These are phyloP conservation scores for Ochotona princeps DNA, from an alignment of 2,113 vertebrate species.

Conservation along the genomic window DNA sequence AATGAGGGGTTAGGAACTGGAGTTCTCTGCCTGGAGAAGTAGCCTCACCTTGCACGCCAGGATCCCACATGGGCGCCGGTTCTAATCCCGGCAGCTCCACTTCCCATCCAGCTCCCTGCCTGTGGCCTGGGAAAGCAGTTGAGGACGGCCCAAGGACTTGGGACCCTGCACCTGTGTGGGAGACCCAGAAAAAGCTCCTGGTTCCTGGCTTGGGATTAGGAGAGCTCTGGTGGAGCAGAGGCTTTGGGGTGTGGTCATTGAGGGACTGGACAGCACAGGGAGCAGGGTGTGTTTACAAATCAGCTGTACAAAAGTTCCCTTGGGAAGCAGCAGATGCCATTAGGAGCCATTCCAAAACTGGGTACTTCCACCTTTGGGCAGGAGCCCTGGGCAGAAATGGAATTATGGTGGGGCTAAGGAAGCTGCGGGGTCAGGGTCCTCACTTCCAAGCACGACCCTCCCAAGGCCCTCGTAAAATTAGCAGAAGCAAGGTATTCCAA, in stretches of 20 bases:
- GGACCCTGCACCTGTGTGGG: too few relatives aligned
- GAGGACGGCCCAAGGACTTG: too few relatives aligned
- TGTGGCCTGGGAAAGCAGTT: too few relatives aligned
- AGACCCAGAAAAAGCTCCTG: too few relatives aligned
- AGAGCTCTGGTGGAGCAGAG: not conserved
- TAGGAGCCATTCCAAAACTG: not conserved
- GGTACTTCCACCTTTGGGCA: not conserved
- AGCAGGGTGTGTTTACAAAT: not conserved
- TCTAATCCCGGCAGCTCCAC: too few relatives aligned
- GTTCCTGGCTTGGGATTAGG: too few relatives aligned
- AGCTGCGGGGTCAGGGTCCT: not conserved
- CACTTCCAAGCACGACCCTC: not conserved
- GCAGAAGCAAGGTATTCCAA: not conserved
- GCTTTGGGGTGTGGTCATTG: not conserved
- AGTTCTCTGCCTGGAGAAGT: too few relatives aligned
- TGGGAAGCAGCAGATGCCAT: not conserved
- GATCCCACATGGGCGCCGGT: too few relatives aligned
- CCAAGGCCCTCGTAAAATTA: constrained; percentile 2
- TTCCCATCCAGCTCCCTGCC: too few relatives aligned
- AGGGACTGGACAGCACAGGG: not conserved
- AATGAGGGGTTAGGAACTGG: constrained; percentile 4
- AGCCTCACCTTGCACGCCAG: too few relatives aligned
- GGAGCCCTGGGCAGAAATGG: not conserved
- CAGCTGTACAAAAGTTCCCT: too few relatives aligned
- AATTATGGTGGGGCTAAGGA: not conserved